Percentiles rank a stretch among this genome's conserved stretches.
Evolutionary conservation across 1,140 invertebrate species (phyloP).

Genomic region (Oryctes rhinoceros): DNA sequence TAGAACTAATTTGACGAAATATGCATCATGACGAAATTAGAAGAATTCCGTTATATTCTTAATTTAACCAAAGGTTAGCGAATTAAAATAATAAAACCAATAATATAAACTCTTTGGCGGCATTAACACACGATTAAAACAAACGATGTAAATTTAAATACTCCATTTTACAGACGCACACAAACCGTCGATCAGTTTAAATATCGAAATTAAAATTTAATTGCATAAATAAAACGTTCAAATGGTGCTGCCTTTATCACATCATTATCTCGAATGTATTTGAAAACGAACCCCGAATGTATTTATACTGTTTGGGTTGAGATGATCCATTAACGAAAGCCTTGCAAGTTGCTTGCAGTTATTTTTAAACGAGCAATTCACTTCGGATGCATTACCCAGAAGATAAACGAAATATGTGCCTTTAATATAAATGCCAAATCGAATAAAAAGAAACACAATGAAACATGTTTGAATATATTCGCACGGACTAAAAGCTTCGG

Average conservation of each 20-base stretch:
- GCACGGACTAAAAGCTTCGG: neutral
- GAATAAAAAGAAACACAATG: neutral
- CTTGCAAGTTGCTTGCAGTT: neutral
- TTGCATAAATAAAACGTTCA: neutral
- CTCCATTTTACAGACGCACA: too few species aligned
- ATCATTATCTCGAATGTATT: neutral
- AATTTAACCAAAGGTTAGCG: too few species aligned
- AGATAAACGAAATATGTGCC: conserved; percentile 3
- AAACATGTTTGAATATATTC: neutral
- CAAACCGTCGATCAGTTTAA: neutral
- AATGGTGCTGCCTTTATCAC: neutral
- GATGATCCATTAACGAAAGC: neutral
- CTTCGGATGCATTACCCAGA: neutral
- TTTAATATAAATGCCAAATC: neutral
- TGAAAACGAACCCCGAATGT: neutral
- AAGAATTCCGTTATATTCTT: too few species aligned
- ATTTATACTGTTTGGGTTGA: neutral
- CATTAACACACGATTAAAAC: too few species aligned
- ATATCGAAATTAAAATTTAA: neutral
- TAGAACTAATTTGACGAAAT: too few species aligned
- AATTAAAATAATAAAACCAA: too few species aligned
- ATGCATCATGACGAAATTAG: too few species aligned
- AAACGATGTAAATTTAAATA: too few species aligned
- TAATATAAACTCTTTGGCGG: too few species aligned
- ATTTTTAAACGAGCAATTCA: conserved; percentile 16